Evolutionary conservation across 2,113 vertebrate species (phyloP), one percentile per base, ranked within the genome.

Genomic region (Emydura subglobosa): DNA sequence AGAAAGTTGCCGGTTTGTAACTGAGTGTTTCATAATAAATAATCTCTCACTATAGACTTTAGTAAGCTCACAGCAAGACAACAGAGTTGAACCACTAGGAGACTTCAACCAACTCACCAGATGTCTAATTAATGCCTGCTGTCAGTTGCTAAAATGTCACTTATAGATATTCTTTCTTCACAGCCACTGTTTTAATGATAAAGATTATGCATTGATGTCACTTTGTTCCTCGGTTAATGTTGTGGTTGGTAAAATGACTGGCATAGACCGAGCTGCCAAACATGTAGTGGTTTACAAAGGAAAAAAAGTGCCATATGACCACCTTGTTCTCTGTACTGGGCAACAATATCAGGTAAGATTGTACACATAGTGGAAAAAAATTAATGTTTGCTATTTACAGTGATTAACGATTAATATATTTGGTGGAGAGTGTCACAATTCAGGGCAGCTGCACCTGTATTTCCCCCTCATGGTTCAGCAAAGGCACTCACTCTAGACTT

Each of bases 271-370:
- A 29, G 83, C 97, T 80, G 98, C 98, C 97, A 99, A 99, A 94
- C 97, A 98, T 1, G 96, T 99, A 0, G 80, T 98, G 2, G 97
- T 99, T 95, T 98, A 98, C n/a, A 85, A 95, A 3, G 96, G 95
- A 2, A 92, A 92, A 74, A 97, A 95, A 21, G 98, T 99, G 21
- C 97, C 98, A 0, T 99, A 99, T 0, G 99, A 99, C 94, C 98
- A 99, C 97, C 99, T 99, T 82, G 89, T 99, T 91, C 98, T 99
- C 89, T 99, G 99, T 57, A 99, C 98, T 0, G 99, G 99, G 16
- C 98, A 98, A 96, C 99, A 98, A 94, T 99, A 99, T 97, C 99
- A 99, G 99, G 99, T 99, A 86, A 98, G 96, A 39, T 1, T 22
- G 10, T 9, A 29, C 5, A 80, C 24, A 7, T 2, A 12, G 47